Conservation (phyloP, 2,888 invertebrate species). For the Fragum fragum region DNA sequence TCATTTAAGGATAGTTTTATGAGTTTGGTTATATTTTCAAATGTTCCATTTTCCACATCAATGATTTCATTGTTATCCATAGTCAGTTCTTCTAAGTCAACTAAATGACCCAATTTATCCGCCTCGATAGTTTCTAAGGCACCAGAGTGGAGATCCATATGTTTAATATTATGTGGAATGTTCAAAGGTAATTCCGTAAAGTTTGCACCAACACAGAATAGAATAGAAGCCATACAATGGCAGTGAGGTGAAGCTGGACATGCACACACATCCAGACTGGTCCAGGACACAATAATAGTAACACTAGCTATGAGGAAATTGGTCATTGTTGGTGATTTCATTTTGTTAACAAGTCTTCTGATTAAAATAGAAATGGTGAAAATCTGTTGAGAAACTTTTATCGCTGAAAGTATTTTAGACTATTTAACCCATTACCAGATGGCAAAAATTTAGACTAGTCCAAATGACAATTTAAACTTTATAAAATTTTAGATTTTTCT, state of each 20-base stretch:
- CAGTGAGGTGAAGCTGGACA: neutral
- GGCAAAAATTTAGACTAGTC: no score
- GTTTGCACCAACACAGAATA: constrained; percentile 61
- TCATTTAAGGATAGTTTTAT: constrained; percentile 87
- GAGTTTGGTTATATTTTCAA: constrained; percentile 94
- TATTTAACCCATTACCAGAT: no score
- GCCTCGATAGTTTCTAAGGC: constrained; percentile 10
- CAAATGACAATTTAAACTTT: no score
- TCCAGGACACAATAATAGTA: neutral
- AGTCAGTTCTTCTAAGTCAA: constrained; percentile 88
- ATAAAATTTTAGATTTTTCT: no score
- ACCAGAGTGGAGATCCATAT: constrained; percentile 4
- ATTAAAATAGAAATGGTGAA: neutral
- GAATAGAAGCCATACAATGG: constrained; percentile 37
- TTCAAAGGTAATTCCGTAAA: constrained; percentile 62
- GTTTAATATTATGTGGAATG: constrained; percentile 37
- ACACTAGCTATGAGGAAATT: neutral
- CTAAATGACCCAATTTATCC: neutral
- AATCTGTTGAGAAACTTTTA: no score
- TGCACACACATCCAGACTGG: neutral
- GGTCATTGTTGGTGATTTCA: neutral
- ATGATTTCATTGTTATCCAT: constrained; percentile 93
- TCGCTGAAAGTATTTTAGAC: no score
- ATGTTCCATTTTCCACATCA: constrained; percentile 94
- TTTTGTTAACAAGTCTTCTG: neutral